Percentiles rank a stretch among this genome's conserved stretches.
phyloP scores from a whole-genome alignment of 2,888 invertebrate genomes.

The Eupelmus urozonus region DNA sequence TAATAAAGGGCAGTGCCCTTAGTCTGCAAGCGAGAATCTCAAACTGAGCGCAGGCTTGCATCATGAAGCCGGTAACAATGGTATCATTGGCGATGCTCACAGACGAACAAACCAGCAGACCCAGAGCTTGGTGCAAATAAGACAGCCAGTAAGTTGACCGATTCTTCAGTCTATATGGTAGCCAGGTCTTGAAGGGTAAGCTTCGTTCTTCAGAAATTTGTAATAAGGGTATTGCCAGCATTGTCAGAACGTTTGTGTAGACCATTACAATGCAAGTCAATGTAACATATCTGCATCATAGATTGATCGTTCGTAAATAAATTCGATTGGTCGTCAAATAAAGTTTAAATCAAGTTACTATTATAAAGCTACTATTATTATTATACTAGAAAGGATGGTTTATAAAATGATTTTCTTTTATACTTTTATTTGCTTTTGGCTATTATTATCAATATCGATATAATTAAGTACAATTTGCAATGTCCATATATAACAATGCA shows the following conservation, averaged over 20 bases:
- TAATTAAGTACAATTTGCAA: no score
- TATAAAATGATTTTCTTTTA: no score
- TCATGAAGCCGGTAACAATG: conserved; percentile 44
- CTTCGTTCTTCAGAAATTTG: neutral
- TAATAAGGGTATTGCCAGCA: conserved; percentile 21
- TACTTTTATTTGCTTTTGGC: neutral
- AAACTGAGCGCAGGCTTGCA: conserved; percentile 54
- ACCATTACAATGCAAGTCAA: conserved; percentile 31
- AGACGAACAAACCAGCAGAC: neutral
- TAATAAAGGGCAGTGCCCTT: neutral
- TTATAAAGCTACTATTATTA: no score
- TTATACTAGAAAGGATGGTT: no score
- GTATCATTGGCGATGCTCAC: conserved; percentile 41
- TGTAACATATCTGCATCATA: conserved; percentile 13
- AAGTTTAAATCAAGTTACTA: no score
- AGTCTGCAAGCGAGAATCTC: conserved; percentile 36
- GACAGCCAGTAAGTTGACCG: neutral
- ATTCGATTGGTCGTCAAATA: no score
- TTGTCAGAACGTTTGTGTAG: conserved; percentile 3
- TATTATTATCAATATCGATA: neutral
- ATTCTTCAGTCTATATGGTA: neutral
- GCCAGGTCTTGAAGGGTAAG: conserved; percentile 22
- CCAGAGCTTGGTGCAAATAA: conserved; percentile 10
- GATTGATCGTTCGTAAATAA: no score
- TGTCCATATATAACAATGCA: no score